These are phyloP conservation scores for Phanerotoma sp. DNA, from an alignment of 2,888 invertebrate species.

Conservation along the genomic window DNA sequence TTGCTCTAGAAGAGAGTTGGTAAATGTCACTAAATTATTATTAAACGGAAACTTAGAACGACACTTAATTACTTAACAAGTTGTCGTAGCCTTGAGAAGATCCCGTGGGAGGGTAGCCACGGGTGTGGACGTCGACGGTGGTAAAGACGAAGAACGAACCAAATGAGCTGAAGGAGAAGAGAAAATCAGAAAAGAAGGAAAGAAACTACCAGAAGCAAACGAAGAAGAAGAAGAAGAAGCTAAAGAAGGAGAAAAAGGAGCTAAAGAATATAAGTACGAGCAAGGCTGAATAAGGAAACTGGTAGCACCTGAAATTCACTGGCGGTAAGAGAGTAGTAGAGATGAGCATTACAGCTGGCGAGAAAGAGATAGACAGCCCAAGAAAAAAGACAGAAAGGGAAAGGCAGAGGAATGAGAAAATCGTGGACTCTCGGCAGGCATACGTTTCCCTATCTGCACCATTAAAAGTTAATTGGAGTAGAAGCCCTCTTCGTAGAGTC, in stretches of 20 bases:
- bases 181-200: slow-evolving; percentile 9
- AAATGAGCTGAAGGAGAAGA: slow-evolving; percentile 7
- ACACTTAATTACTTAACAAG: slow-evolving; percentile 52
- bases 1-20: slow-evolving; percentile 35
- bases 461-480: slow-evolving; percentile 53
- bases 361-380: slow-evolving; percentile 1
- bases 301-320: background rate
- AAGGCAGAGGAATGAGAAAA: slow-evolving; percentile 17
- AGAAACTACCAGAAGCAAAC: slow-evolving; percentile 14
- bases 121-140: slow-evolving; percentile 6
- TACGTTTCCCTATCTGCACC: slow-evolving; percentile 50
- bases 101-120: slow-evolving; percentile 30
- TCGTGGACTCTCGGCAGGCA: slow-evolving; percentile 40
- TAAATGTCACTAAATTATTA: slow-evolving; percentile 49
- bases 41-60: slow-evolving; percentile 48
- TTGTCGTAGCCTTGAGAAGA: slow-evolving; percentile 40
- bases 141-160: slow-evolving; percentile 23
- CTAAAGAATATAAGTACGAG: background rate
- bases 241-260: slow-evolving; percentile 1
- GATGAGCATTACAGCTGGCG: slow-evolving; percentile 6
- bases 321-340: background rate
- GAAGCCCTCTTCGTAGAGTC: slow-evolving; percentile 43
- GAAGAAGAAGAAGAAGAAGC: slow-evolving; percentile 21
- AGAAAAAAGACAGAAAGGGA: slow-evolving; percentile 7
- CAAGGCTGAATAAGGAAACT: background rate